phyloP scores from a whole-genome alignment of 2,888 invertebrate species.

The Rhimphoctona megacephalus region DNA sequence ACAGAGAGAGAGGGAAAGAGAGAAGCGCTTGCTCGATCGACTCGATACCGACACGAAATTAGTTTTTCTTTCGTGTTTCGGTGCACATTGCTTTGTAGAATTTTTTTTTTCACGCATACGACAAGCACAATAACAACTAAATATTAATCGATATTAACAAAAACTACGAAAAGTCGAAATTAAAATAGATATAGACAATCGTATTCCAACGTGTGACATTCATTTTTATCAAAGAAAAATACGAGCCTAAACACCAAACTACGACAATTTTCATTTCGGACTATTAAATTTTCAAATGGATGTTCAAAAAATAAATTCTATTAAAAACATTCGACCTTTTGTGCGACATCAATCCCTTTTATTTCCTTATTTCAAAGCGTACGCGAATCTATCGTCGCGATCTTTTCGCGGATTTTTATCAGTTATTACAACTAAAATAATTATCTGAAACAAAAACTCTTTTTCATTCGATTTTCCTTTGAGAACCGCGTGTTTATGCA shows the following conservation, averaged over 20 bases:
- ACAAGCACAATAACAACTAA: background rate
- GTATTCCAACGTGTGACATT: background rate
- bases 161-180: background rate
- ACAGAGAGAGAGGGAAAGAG: background rate
- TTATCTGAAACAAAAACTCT: background rate
- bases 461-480: background rate
- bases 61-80: conserved; percentile 28
- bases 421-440: background rate
- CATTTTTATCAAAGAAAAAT: background rate
- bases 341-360: background rate
- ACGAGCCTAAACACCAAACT: background rate
- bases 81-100: conserved; percentile 51
- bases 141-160: background rate
- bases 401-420: background rate
- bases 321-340: background rate
- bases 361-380: background rate
- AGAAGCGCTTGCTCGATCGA: conserved; percentile 55
- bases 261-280: background rate
- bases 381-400: too few relatives aligned
- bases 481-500: background rate
- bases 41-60: conserved; percentile 5
- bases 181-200: background rate
- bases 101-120: conserved; percentile 42
- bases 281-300: background rate
- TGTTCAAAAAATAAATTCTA: background rate